Conservation (phyloP, 2,797 vertebrate genomes). For the Pipistrellus kuhlii region DNA sequence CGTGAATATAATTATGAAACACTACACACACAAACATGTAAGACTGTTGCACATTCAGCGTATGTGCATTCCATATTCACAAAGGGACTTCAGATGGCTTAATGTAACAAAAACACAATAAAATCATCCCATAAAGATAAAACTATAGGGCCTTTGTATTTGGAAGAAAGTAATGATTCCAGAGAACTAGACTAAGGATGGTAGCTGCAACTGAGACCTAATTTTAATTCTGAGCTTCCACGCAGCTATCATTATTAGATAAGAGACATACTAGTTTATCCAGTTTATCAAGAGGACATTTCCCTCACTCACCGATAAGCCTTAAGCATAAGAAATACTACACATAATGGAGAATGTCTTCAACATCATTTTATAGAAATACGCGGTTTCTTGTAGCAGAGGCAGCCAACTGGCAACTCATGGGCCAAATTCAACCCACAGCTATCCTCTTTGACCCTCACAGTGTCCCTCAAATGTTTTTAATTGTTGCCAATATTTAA, state of each 20-base stretch:
- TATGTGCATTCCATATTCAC: not conserved
- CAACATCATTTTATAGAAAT: not conserved
- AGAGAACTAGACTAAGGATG: not conserved
- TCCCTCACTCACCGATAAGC: not conserved
- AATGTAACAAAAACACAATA: not conserved
- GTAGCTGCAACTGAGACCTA: constrained; percentile 4
- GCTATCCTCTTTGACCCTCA: not conserved
- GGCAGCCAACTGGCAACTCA: not conserved
- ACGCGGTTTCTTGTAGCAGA: not conserved
- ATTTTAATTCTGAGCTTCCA: constrained; percentile 45
- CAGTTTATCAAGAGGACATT: constrained; percentile 25
- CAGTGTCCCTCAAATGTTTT: not conserved
- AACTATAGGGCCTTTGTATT: not conserved
- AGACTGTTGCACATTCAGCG: not conserved
- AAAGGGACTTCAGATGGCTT: constrained; percentile 7
- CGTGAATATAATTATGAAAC: not conserved
- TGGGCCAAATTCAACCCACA: not conserved
- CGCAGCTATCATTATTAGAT: not conserved
- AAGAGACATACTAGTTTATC: not conserved
- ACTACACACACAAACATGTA: not conserved
- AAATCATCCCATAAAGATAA: constrained; percentile 17
- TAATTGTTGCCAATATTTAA: constrained; percentile 8
- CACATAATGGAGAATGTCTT: not conserved
- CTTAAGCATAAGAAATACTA: not conserved
- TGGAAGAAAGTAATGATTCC: constrained; percentile 39